Base-by-base conservation (phyloP, 2,888 invertebrate genomes). In the Agapostemon virescens region DNA sequence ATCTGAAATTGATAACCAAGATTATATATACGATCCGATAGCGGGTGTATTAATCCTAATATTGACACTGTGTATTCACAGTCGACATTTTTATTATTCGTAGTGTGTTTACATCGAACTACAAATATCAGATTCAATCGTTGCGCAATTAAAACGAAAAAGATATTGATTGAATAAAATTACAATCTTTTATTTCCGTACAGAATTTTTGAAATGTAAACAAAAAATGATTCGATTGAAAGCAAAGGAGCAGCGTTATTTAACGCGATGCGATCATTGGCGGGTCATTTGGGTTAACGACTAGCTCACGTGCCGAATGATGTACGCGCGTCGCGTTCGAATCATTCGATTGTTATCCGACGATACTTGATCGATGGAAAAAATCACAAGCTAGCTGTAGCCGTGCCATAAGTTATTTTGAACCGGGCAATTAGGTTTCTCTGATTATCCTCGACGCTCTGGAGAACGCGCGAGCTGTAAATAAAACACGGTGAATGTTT, bases 261-360 rank as follows among this genome's bases (percentile, higher is more conserved):
- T 45, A 72, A 76, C 36, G 30, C 40, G 73, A 58, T 45, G 30
- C 45, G 30, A 68, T 67, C 66, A 67, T 69, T 49, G 63, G 26
- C 30, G 45, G 63, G 49, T 66, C 58, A 70, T 55, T 58, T 36
- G 58, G 45, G 70, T 69, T 79, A 75, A 75, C 58, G 61, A 71
- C 67, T 49, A 15, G 23, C 42, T 74, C 58, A 67, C 17, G 30
- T 23, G 61, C 30, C 17, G 61, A 20, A 23, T 40, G n/a, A 23
- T 73, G 26, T 26, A 20, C 36, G 68, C 45, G 11, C 17, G 30
- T n/a, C 36, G 33, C 36, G 36, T 36, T 33, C 61, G 20, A 61
- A 55, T 30, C 58, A 17, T 20, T 20, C 33, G 20, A 61, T 33
- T 61, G 30, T 61, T 61, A 61, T 61, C 58, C 9, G 30, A 61